Evolutionary conservation across 2,113 vertebrate genomes (phyloP).

Genomic region (Aptenodytes forsteri): DNA sequence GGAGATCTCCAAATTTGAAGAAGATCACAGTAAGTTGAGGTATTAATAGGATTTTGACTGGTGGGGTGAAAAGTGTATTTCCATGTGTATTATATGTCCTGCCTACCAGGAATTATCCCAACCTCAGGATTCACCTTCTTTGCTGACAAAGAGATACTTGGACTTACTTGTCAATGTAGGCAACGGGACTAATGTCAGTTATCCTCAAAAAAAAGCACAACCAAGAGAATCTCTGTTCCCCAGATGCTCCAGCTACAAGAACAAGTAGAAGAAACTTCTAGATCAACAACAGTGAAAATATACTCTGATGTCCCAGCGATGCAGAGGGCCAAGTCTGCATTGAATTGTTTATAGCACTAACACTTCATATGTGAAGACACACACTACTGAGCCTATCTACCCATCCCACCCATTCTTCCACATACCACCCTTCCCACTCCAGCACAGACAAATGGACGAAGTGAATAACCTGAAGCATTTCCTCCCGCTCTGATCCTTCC

Average conservation of each 20-base stretch:
- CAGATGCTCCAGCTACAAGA: background rate
- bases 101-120: background rate
- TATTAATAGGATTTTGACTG: background rate
- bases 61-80: background rate
- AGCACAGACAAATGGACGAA: background rate
- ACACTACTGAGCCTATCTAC: background rate
- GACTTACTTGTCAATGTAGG: background rate
- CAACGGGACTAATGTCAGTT: background rate
- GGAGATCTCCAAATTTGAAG: background rate
- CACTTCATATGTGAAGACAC: background rate
- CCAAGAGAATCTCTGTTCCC: background rate
- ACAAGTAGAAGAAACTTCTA: background rate
- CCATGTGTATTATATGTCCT: background rate
- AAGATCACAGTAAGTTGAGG: background rate
- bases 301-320: fast-evolving
- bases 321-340: background rate
- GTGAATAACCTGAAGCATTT: constrained; percentile 85
- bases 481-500: constrained; percentile 87
- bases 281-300: background rate
- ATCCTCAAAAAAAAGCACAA: background rate
- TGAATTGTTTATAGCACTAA: background rate
- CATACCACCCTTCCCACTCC: fast-evolving
- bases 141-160: background rate
- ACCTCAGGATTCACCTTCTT: background rate
- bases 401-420: background rate